A percentile compares a stretch with the other conserved stretches of the same genome.
These are phyloP conservation scores for Thalassarche chlororhynchos DNA, from an alignment of 2,113 vertebrate species.

Conservation along the genomic window DNA sequence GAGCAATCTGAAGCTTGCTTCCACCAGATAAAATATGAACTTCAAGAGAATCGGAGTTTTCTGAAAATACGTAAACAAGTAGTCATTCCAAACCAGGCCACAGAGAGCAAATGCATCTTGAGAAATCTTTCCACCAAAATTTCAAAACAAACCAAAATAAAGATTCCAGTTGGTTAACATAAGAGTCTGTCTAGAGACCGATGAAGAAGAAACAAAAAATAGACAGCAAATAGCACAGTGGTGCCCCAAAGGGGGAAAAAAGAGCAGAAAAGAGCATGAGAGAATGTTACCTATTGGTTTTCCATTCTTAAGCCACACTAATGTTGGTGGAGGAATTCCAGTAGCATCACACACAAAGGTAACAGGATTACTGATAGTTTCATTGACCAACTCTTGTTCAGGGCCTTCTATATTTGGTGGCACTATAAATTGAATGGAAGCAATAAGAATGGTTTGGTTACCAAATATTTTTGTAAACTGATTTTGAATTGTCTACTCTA, in stretches of 20 bases:
- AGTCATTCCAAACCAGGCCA: background rate
- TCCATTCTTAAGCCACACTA: constrained; percentile 91
- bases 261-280: background rate
- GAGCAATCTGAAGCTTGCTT: constrained; percentile 90
- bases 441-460: background rate
- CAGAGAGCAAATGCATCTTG: background rate
- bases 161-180: background rate
- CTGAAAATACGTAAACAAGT: constrained; percentile 66
- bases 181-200: background rate
- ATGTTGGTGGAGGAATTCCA: constrained; percentile 89
- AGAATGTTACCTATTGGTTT: constrained; percentile 81
- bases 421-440: constrained; percentile 76
- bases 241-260: background rate
- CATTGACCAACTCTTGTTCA: constrained; percentile 77
- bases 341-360: constrained; percentile 88
- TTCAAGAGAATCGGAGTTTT: constrained; percentile 87
- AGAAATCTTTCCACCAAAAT: background rate
- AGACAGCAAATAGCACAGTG: background rate
- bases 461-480: background rate
- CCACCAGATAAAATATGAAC: constrained; percentile 92
- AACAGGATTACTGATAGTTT: constrained; percentile 87
- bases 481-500: background rate
- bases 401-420: constrained; percentile 90
- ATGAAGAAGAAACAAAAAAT: background rate
- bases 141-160: background rate